Base-by-base conservation (phyloP, 2,797 vertebrate genomes). In the Margarornis squamiger region DNA sequence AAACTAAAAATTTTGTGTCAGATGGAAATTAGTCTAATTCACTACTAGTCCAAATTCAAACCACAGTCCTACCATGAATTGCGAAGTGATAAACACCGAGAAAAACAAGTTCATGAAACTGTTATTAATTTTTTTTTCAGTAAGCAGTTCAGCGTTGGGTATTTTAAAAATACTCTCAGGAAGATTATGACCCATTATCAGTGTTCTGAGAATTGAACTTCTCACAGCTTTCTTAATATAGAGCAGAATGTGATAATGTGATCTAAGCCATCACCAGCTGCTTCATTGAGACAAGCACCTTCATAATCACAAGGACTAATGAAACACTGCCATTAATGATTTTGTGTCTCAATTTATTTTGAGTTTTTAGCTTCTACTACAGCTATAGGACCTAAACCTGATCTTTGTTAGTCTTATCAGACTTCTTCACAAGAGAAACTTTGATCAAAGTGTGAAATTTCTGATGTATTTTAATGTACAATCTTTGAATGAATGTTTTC, bases 151-250 rank as follows among this genome's bases (percentile, higher is more conserved):
- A 83, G 4, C 71, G 34, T 61, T 75, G 39, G 46, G 34, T 88
- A 90, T 86, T 96, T 95, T 86, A 29, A 48, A 93, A 95, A 90
- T 93, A 30, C 29, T 73, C 11, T 84, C 46, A 78, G 26, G 41
- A 81, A 90, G 39, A 43, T 62, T 92, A 52, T 73, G 70, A 78
- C 51, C 66, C 10, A 26, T 81, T 72, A 81, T 38, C n/a, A 75
- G 72, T 62, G 34, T 81, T 84, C 66, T 72, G 82, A 90, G 54
- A 78, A 59, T 3, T 73, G 13, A 88, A 91, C 29, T 80, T 91
- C 61, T 75, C 36, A 68, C 27, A 77, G 39, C 9, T 92, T 92
- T 81, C 51, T 18, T 78, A 75, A 90, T 92, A 68, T 24, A 87
- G n/a, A 86, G 6, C 5, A 17, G 20, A 90, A 84, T 17, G 22